These are phyloP conservation scores for Sussaba pulchella DNA, from an alignment of 2,888 invertebrate genomes.

Conservation along the genomic window DNA sequence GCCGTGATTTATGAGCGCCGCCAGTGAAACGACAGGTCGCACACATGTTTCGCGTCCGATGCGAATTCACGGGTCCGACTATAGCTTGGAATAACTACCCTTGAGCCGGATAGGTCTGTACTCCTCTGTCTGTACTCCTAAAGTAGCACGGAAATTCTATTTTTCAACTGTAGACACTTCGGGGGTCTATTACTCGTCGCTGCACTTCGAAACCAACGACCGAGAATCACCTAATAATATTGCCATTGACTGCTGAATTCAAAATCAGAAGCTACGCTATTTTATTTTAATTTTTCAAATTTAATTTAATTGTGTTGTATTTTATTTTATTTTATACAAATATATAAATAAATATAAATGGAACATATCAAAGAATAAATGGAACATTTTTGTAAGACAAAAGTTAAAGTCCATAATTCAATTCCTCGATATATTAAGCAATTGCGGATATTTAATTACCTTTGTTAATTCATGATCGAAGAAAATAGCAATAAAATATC, in stretches of 20 bases:
- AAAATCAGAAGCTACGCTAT: too few species aligned
- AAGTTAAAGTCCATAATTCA: too few species aligned
- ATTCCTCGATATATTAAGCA: too few species aligned
- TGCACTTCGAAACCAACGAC: neutral
- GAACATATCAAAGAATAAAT: too few species aligned
- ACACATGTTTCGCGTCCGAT: conserved; percentile 19
- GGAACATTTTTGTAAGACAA: too few species aligned
- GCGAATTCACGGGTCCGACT: conserved; percentile 59
- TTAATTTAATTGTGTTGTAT: too few species aligned
- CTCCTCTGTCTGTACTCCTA: conserved; percentile 40
- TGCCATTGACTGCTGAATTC: neutral
- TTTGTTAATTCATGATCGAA: too few species aligned
- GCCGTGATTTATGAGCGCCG: conserved; percentile 52
- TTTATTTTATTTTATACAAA: too few species aligned
- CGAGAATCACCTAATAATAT: neutral
- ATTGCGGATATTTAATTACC: too few species aligned
- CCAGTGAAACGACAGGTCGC: conserved; percentile 25
- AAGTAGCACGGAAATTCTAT: conserved; percentile 65
- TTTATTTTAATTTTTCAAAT: too few species aligned
- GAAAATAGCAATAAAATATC: too few species aligned
- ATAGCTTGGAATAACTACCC: conserved; percentile 69
- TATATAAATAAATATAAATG: too few species aligned
- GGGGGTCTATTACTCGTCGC: neutral
- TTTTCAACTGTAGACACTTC: conserved; percentile 51
- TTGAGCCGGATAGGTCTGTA: conserved; percentile 64